Conservation (phyloP, 2,797 vertebrate species). For the Gallinago solitaria region DNA sequence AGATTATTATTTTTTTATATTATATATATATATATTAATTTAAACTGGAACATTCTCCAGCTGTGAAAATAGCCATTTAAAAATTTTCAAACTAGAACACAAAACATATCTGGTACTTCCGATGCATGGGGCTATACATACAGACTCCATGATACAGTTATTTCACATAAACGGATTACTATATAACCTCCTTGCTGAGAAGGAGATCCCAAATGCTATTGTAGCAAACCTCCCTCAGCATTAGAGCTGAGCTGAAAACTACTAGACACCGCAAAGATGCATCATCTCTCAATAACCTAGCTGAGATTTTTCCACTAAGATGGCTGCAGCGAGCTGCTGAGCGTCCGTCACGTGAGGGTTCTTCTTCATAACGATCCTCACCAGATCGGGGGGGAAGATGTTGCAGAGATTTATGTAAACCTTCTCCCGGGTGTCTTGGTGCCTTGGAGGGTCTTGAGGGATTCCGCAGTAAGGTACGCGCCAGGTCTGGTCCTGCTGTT, state of each 20-base stretch:
- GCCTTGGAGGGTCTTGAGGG: constrained; percentile 82
- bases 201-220: constrained; percentile 87
- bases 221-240: constrained; percentile 87
- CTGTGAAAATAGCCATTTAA: constrained; percentile 70
- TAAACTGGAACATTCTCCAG: constrained; percentile 76
- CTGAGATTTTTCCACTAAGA: constrained; percentile 92
- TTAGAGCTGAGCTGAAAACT: constrained; percentile 82
- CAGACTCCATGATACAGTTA: constrained; percentile 81
- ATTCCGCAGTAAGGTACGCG: constrained; percentile 79
- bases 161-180: constrained; percentile 86
- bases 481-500: constrained; percentile 88
- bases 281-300: constrained; percentile 85
- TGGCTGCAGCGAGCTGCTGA: constrained; percentile 95
- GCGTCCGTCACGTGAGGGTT: constrained; percentile 91
- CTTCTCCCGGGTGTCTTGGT: constrained; percentile 88
- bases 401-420: constrained; percentile 93
- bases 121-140: constrained; percentile 74
- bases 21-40: constrained; percentile 71
- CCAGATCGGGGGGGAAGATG: constrained; percentile 94
- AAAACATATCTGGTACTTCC: constrained; percentile 71
- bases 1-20: constrained; percentile 6
- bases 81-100: constrained; percentile 66
- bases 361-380: constrained; percentile 92
- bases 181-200: constrained; percentile 82
- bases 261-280: constrained; percentile 81